Evolutionary conservation across 2,797 vertebrate genomes (phyloP).

Genomic region (Cyprinodon diabolis): DNA sequence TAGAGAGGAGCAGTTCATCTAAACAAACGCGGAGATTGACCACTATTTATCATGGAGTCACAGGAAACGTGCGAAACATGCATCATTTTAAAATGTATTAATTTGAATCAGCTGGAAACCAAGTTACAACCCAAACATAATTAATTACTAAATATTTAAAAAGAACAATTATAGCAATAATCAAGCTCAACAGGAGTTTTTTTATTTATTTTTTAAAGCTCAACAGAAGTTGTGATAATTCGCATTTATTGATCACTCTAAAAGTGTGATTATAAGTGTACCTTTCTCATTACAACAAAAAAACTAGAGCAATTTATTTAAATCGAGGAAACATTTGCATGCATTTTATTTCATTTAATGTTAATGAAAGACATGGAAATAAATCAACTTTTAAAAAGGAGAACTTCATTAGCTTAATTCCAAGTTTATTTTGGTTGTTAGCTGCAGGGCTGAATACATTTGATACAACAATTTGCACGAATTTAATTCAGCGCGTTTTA

Average conservation of each 20-base stretch:
- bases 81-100: neutral
- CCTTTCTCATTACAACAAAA: neutral
- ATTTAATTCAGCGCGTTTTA: neutral
- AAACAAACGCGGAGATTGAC: conserved; percentile 83
- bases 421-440: neutral
- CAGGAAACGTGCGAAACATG: neutral
- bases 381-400: no score
- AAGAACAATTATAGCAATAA: neutral
- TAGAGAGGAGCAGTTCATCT: conserved; percentile 74
- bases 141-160: no score
- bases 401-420: no score
- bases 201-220: neutral
- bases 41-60: neutral
- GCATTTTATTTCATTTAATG: neutral
- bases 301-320: neutral
- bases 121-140: neutral
- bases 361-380: neutral
- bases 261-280: neutral
- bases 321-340: neutral
- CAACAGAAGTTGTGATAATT: neutral
- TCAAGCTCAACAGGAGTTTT: neutral
- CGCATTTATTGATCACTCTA: neutral
- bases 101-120: neutral
- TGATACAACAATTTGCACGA: neutral
- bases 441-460: no score